Conservation (phyloP, 30 jellyfish, hydroid and myxozoan species). For the Mastigias papua region DNA sequence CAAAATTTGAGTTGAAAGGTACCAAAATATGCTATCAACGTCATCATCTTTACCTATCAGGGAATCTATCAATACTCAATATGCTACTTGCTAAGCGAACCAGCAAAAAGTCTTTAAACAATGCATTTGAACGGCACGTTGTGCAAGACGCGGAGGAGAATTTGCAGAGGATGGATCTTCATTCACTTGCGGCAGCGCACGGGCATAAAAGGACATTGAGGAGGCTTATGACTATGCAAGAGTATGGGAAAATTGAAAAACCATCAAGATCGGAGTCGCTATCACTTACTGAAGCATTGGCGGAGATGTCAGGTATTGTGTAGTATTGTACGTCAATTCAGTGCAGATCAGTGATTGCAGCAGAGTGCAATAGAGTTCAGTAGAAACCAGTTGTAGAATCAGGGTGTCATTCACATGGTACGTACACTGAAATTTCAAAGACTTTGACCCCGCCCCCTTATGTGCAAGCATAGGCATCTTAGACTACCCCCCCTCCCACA, state of each 20-base stretch:
- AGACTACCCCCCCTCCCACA: too few species aligned
- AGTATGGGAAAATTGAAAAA: not conserved
- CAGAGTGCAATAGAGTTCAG: not conserved
- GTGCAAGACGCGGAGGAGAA: constrained; percentile 51
- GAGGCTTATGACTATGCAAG: constrained; percentile 32
- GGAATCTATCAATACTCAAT: constrained; percentile 39
- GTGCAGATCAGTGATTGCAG: too few species aligned
- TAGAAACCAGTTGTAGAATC: too few species aligned
- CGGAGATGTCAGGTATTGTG: constrained; percentile 22
- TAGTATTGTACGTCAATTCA: not conserved
- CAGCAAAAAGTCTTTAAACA: not conserved
- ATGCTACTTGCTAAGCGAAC: constrained; percentile 38
- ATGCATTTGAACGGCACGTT: not conserved
- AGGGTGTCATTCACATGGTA: too few species aligned
- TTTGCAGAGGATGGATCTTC: constrained; percentile 40
- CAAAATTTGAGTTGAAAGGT: too few species aligned
- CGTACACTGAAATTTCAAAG: too few species aligned
- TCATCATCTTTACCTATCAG: not conserved
- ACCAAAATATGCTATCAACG: too few species aligned
- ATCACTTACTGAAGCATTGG: constrained; percentile 54
- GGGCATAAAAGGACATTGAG: constrained; percentile 54
- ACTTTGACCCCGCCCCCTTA: too few species aligned
- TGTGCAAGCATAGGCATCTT: too few species aligned
- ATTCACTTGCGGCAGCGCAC: constrained; percentile 69
- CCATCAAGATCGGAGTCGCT: not conserved